phyloP scores from a whole-genome alignment of 2,888 invertebrate species.

The Tachina lurida region DNA sequence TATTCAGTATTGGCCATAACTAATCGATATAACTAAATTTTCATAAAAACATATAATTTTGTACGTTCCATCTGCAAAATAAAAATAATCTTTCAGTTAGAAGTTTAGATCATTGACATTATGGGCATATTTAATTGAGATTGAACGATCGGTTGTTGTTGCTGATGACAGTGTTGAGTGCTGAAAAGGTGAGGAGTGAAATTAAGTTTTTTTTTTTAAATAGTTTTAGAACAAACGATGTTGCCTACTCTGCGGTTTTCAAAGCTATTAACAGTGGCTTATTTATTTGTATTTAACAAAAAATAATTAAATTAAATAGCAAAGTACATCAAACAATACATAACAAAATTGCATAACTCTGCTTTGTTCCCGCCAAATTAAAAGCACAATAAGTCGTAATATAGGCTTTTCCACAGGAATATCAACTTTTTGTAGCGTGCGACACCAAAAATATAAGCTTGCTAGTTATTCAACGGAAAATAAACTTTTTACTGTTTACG shows the following conservation, averaged over 20 bases:
- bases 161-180: slow-evolving; percentile 3
- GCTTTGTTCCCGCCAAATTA: too few relatives aligned
- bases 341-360: too few relatives aligned
- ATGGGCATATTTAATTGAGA: slow-evolving; percentile 22
- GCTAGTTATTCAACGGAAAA: too few relatives aligned
- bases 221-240: slow-evolving; percentile 34
- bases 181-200: slow-evolving; percentile 22
- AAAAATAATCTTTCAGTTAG: slow-evolving; percentile 7
- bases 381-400: too few relatives aligned
- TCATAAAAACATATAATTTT: slow-evolving; percentile 40
- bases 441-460: too few relatives aligned
- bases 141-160: neutral
- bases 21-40: slow-evolving; percentile 63
- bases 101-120: slow-evolving; percentile 62
- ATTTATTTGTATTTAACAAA: too few relatives aligned
- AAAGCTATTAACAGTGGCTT: too few relatives aligned
- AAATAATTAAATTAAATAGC: too few relatives aligned
- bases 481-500: too few relatives aligned
- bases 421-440: too few relatives aligned
- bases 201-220: neutral
- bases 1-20: slow-evolving; percentile 65
- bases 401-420: too few relatives aligned
- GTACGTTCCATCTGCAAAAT: neutral
- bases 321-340: too few relatives aligned
- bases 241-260: neutral